Evolutionary conservation across 2,113 vertebrate genomes (phyloP).

Genomic region (Psammodynastes pulverulentus): DNA sequence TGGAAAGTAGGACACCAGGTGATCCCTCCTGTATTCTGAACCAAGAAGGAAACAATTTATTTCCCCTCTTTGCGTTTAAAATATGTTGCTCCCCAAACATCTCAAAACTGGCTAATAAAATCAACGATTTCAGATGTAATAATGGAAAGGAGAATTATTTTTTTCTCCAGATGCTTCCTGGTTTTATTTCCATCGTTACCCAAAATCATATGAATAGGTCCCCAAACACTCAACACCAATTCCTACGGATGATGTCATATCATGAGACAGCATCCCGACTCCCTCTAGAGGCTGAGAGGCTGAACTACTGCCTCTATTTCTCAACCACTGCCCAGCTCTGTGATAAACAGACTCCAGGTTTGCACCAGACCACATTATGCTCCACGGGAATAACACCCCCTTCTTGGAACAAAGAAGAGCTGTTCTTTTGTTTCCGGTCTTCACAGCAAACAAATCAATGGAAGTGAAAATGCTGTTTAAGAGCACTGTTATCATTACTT

Average conservation of each 20-base stretch:
- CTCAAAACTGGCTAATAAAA: not conserved
- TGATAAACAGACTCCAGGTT: not conserved
- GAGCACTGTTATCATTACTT: not conserved
- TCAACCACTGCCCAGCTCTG: not conserved
- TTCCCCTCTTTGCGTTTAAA: not conserved
- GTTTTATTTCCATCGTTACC: not conserved
- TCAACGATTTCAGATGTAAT: not conserved
- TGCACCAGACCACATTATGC: not conserved
- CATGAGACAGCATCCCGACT: not conserved
- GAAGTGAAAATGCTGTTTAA: not conserved
- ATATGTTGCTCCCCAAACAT: not conserved
- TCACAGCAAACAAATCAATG: slow-evolving; percentile 28
- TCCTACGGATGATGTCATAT: not conserved
- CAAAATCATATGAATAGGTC: not conserved
- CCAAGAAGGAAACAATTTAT: not conserved
- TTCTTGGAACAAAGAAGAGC: slow-evolving; percentile 33
- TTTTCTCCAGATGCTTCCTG: not conserved
- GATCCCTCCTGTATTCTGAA: not conserved
- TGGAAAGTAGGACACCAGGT: not conserved
- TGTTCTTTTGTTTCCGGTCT: slow-evolving; percentile 27
- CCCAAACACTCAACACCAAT: not conserved
- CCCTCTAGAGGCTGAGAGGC: not conserved
- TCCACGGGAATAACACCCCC: not conserved
- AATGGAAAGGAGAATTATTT: not conserved
- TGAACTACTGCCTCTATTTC: not conserved